These are phyloP conservation scores for Macrotus californicus DNA, from an alignment of 2,113 vertebrate genomes.

Conservation along the genomic window DNA sequence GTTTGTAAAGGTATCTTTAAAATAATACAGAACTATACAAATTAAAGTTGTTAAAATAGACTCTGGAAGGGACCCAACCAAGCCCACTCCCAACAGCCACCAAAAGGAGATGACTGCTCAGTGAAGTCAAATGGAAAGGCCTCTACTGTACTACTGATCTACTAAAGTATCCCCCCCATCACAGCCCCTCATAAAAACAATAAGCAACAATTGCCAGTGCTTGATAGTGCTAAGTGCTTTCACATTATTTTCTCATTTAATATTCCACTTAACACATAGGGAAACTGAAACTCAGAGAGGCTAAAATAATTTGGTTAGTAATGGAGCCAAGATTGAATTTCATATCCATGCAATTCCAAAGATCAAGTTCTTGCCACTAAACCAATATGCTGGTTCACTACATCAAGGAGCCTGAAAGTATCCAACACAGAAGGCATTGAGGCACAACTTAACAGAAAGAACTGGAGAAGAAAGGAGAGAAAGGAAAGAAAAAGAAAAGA, in stretches of 20 bases:
- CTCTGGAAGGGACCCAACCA: background rate
- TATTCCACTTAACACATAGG: background rate
- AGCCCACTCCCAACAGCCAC: background rate
- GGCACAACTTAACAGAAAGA: background rate
- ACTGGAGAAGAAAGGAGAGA: background rate
- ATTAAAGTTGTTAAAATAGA: background rate
- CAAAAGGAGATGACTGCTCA: background rate
- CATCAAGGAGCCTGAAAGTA: background rate
- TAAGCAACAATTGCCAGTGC: background rate
- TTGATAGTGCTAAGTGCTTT: background rate
- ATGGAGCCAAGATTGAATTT: background rate
- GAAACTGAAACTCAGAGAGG: background rate
- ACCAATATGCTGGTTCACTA: background rate
- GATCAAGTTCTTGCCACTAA: background rate
- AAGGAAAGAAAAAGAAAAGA: background rate
- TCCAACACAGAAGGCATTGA: background rate
- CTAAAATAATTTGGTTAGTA: constrained; percentile 8
- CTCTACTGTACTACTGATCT: background rate
- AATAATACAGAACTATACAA: background rate
- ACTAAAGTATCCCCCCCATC: background rate
- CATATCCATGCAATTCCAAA: constrained; percentile 1
- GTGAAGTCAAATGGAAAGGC: background rate
- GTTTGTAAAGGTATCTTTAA: background rate
- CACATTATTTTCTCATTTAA: background rate
- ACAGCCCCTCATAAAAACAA: background rate